phyloP scores from a whole-genome alignment of 2,797 vertebrate species.

The Florisuga fusca region DNA sequence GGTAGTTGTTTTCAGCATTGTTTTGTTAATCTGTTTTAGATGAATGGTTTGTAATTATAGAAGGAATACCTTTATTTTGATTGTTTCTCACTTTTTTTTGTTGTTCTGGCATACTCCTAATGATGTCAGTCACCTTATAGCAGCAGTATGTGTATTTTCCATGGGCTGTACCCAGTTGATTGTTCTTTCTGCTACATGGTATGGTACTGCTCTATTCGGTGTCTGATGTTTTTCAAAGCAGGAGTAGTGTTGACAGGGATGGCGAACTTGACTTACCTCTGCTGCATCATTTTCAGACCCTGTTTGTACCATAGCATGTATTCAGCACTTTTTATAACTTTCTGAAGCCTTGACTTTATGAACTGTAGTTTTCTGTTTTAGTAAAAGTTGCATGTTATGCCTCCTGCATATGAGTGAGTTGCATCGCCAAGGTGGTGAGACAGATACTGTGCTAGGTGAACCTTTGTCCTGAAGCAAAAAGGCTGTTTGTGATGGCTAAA shows the following conservation, averaged over 20 bases:
- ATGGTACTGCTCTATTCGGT: background rate
- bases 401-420: background rate
- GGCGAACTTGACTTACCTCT: background rate
- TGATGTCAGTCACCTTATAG: background rate
- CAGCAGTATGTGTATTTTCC: background rate
- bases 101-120: background rate
- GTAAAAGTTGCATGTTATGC: background rate
- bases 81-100: background rate
- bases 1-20: fast-evolving
- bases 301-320: background rate
- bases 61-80: background rate
- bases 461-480: background rate
- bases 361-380: background rate
- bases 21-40: background rate
- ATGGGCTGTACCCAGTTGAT: background rate
- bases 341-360: background rate
- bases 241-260: background rate
- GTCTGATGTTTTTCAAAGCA: background rate
- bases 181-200: background rate
- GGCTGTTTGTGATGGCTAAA: background rate
- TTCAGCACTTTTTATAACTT: background rate
- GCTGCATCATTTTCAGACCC: background rate
- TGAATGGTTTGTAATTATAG: background rate
- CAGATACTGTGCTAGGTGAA: background rate
- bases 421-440: background rate